Evolutionary conservation across 2,888 invertebrate species (phyloP).

Genomic region (Agrotis segetum): DNA sequence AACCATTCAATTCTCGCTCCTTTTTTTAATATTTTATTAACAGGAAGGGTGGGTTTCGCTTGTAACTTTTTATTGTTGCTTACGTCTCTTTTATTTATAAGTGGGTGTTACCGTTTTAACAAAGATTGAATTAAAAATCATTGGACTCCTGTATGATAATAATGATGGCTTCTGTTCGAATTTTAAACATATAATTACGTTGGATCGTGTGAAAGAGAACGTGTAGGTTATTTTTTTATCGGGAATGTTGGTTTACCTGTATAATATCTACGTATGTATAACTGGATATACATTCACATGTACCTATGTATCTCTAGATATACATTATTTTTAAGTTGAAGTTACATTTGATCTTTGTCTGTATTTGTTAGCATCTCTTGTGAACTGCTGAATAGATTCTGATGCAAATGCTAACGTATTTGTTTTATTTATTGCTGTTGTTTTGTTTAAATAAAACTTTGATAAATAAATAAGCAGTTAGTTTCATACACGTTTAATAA

Average conservation of each 20-base stretch:
- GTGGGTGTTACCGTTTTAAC: slow-evolving; percentile 74
- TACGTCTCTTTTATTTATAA: slow-evolving; percentile 57
- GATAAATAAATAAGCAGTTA: too few species aligned
- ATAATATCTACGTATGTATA: not conserved
- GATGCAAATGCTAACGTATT: too few species aligned
- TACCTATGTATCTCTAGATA: too few species aligned
- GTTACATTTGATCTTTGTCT: too few species aligned
- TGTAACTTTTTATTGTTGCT: slow-evolving; percentile 48
- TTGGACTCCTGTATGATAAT: slow-evolving; percentile 64
- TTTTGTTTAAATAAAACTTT: too few species aligned
- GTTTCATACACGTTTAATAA: too few species aligned
- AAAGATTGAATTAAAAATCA: slow-evolving; percentile 65
- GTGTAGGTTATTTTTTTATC: not conserved
- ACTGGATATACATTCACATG: too few species aligned
- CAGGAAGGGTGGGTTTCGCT: slow-evolving; percentile 62
- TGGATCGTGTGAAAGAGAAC: slow-evolving; percentile 54
- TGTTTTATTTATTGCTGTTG: too few species aligned
- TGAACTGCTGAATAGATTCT: too few species aligned
- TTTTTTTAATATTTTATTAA: slow-evolving; percentile 57
- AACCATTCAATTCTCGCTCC: slow-evolving; percentile 71
- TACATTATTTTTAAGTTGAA: too few species aligned
- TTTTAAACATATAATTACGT: slow-evolving; percentile 53
- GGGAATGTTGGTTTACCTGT: slow-evolving; percentile 12
- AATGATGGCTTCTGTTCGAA: slow-evolving; percentile 54
- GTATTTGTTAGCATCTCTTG: too few species aligned